Base-by-base conservation (phyloP, 2,113 vertebrate genomes). In the Oreochromis aureus region DNA sequence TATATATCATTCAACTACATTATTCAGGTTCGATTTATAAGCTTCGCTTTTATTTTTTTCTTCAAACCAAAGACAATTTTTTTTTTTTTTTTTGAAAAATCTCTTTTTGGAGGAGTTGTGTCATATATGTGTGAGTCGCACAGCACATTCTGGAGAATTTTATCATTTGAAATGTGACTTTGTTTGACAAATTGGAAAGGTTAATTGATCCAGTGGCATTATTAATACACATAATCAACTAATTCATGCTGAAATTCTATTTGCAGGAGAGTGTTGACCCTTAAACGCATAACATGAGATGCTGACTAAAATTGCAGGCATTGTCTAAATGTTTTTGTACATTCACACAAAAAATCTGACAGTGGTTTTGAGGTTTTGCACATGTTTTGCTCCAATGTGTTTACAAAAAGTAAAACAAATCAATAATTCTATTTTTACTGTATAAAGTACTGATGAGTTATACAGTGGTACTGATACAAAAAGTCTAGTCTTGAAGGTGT, bases 81-180 rank as follows among this genome's bases (percentile, higher is more conserved):
- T 12, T 0, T 34, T 36, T 36, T n/a, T 4, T 8, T 36, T 36
- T 8, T 7, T 36, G 24, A 24, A 6, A 30, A 76, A 32, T 12
- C 10, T 19, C 24, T 76, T 24, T 76, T 7, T 30, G 24, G 24
- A 30, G 71, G 69, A 73, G 41, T 73, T 73, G 3, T 24, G 69
- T 18, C 9, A 0, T 73, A 18, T 27, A 18, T 46, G 9, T 46
- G 11, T 73, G 9, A 10, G 15, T 73, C 2, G 0, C 13, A 46
- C 69, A 76, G 44, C 44, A 18, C 71, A 48, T 27, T 48, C 41
- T 76, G 22, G 41, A 76, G 44, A 76, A 76, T 30, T 76, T 19
- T 76, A 30, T 30, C 48, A 30, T 51, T 30, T 73, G 39, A 16
- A 46, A 44, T 73, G 22, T 73, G 22, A 44, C n/a, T 71, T 71